Base-by-base conservation (phyloP, 2,888 invertebrate genomes). In the Cryptus armator region DNA sequence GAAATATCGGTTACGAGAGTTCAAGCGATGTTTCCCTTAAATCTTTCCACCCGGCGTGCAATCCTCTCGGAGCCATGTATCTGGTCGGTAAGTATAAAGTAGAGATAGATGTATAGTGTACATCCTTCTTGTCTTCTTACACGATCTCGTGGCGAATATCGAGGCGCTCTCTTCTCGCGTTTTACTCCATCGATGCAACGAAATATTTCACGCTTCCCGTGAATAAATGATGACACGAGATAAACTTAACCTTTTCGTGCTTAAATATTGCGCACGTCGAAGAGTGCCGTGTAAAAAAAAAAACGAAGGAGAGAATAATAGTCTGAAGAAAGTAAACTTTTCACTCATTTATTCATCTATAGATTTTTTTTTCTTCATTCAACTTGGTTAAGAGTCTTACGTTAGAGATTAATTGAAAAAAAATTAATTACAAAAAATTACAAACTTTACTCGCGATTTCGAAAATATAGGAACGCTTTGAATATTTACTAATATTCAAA, bases 261-360 rank as follows among this genome's bases (percentile, higher is more conserved):
- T 85, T 85, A 85, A 85, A 85, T 85, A 85, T 85, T 80, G 71
- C 82, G 76, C 71, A 71, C 75, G 59, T 79, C 67, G 82, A 67
- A 85, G 59, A 32, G 44, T 70, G 70, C 53, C 80, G 76, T 62
- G 32, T 16, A 48, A n/a, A n/a, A 75, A 79, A 19, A 44, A 44
- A 64, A 64, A 29, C 51, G 44, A n/a, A 81, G 16, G 59, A 29
- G n/a, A 56, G 53, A 66, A 71, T 62, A 46, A 76, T 62, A 67
- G 48, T 37, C 29, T 29, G 59, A 6, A 62, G 32, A 62, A 56
- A 56, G 24, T 56, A 51, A 46, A 75, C 29, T 75, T 62, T 62
- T 24, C 59, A 29, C 59, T 62, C 29, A 24, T 32, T 62, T 32
- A 29, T 62, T 7, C 29, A 62, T 14, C 32, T 32, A 62, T 62